Conservation (phyloP, 2,888 invertebrate genomes). For the Philonicus albiceps region DNA sequence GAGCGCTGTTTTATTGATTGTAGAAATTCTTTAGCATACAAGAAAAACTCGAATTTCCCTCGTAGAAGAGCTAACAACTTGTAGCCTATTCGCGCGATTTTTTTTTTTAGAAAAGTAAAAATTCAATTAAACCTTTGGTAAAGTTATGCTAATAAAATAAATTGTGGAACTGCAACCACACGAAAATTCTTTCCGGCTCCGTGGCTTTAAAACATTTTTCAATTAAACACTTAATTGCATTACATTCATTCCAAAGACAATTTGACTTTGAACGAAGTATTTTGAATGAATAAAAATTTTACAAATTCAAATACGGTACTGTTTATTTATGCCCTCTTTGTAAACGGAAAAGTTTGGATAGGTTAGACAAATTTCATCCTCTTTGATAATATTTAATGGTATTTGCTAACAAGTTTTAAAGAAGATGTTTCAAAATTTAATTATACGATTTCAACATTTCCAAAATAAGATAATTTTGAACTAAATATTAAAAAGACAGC, state of each 20-base stretch:
- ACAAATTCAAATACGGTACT: background rate
- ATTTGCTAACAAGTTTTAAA: background rate
- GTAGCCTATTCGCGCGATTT: background rate
- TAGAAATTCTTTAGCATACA: background rate
- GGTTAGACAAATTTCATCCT: background rate
- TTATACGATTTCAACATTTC: background rate
- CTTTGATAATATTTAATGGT: background rate
- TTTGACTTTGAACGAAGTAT: background rate
- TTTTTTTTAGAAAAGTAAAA: background rate
- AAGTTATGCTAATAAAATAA: background rate
- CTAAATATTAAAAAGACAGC: no score
- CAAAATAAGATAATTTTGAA: no score
- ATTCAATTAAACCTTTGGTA: background rate
- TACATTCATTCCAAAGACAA: background rate
- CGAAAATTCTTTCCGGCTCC: background rate
- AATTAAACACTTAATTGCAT: constrained; percentile 11
- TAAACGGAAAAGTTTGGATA: background rate
- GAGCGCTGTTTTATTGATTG: background rate
- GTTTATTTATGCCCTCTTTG: background rate
- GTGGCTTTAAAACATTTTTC: background rate
- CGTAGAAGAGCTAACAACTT: background rate
- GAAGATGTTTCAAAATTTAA: background rate
- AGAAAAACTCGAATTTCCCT: background rate
- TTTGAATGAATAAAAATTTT: background rate
- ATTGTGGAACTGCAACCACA: background rate